Evolutionary conservation across 2,113 vertebrate species (phyloP), one percentile per base, ranked within the genome.

Genomic region (Psettodes erumei): DNA sequence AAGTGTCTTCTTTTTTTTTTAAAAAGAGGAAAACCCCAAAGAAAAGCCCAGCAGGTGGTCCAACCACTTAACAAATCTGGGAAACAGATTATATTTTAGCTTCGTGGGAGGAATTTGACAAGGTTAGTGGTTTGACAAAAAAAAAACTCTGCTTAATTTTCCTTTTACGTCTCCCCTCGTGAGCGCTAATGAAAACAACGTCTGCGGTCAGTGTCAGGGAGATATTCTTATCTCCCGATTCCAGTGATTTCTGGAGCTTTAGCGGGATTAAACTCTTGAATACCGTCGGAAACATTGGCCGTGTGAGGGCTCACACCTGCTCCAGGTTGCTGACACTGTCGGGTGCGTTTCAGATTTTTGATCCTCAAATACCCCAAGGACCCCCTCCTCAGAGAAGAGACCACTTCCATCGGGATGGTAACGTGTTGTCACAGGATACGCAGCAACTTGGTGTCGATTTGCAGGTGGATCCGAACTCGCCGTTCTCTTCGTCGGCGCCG

Each of bases 121-220:
- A 50, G 74, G 71, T 66, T 67, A 54, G 45, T 54, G 32, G 51
- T 67, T 38, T 42, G 47, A 71, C 67, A n/a, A n/a, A n/a, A n/a
- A n/a, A 63, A 75, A 66, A 79, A 56, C 3, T 75, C 54, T 11
- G 42, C 27, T 64, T 81, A 71, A 79, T 85, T 71, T 75, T 61
- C 60, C 59, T n/a, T 77, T 73, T 35, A 30, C 42, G 51, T 75
- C 55, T 56, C 13, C n/a, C n/a, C 55, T 67, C 16, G 33, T 81
- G 69, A 77, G 76, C 75, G 61, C 56, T 59, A 68, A 76, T 83
- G 70, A 67, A 77, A 89, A 83, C 45, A 77, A 45, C 18, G 6
- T 83, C 66, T 75, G 2, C 50, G 71, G 75, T 71, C 74, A 74
- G 67, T 76, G 82, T 78, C 67, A 73, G 53, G 21, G 42, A 69